phyloP scores from a whole-genome alignment of 23 tunicate species.

The Oikopleura vanhoeffeni region DNA sequence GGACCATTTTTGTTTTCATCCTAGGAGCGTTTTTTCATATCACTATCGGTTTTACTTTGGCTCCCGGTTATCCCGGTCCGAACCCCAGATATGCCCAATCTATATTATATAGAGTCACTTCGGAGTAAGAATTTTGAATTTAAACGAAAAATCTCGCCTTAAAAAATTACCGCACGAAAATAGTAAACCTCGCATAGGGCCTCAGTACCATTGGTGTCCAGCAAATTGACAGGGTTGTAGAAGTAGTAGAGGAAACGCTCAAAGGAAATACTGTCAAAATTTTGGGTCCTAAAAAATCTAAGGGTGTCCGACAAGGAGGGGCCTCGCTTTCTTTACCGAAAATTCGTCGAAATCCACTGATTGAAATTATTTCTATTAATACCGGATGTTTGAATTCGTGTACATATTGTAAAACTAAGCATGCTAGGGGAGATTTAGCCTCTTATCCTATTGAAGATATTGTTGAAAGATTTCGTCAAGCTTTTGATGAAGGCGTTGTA shows the following conservation, averaged over 20 bases:
- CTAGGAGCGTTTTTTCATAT: too few relatives aligned
- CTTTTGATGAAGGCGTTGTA: conserved; percentile 91
- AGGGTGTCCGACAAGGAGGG: conserved; percentile 59
- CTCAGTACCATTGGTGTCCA: conserved; percentile 81
- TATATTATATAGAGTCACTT: too few relatives aligned
- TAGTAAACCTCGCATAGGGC: too few relatives aligned
- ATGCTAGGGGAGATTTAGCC: conserved; percentile 69
- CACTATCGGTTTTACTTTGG: too few relatives aligned
- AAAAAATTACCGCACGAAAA: too few relatives aligned
- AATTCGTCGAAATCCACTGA: conserved; percentile 73
- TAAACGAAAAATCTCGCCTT: too few relatives aligned
- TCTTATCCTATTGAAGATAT: conserved; percentile 68
- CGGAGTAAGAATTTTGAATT: too few relatives aligned
- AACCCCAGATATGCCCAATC: too few relatives aligned
- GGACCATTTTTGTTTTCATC: too few relatives aligned
- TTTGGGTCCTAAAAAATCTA: conserved; percentile 53
- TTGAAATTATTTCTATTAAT: conserved; percentile 92
- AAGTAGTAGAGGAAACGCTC: conserved; percentile 93
- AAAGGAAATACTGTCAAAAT: conserved; percentile 88
- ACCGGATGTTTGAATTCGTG: conserved; percentile 96
- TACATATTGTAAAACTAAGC: conserved; percentile 93
- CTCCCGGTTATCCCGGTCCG: too few relatives aligned
- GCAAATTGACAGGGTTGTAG: conserved; percentile 87
- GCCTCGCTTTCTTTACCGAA: conserved; percentile 59
- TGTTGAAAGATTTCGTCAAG: conserved; percentile 41